A percentile compares a stretch with the other conserved stretches of the same genome.
These are phyloP conservation scores for Lucifuga dentata DNA, from an alignment of 2,113 vertebrate species.

Conservation along the genomic window DNA sequence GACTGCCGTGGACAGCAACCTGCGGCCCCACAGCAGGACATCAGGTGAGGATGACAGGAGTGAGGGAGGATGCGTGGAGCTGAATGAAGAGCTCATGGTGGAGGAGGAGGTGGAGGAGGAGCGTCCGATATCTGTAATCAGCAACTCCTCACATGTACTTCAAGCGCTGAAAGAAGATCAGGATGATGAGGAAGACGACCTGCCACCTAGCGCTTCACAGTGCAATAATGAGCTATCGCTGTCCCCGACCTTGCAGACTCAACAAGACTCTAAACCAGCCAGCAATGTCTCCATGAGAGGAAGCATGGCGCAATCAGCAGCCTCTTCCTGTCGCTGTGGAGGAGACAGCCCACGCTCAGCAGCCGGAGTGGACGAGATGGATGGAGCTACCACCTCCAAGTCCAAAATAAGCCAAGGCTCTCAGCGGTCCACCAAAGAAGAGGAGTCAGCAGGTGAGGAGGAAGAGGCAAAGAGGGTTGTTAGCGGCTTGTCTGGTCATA, in stretches of 20 bases:
- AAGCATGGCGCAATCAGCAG: conserved; percentile 44
- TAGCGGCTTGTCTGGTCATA: conserved; percentile 61
- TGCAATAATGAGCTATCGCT: conserved; percentile 42
- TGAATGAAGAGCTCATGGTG: conserved; percentile 39
- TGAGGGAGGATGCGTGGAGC: too few species aligned
- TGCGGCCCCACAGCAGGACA: conserved; percentile 34
- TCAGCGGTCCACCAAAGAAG: conserved; percentile 30
- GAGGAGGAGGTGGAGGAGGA: conserved; percentile 43
- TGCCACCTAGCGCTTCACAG: conserved; percentile 64
- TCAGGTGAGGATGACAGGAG: conserved; percentile 47
- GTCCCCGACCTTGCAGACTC: conserved; percentile 9
- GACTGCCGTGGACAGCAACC: conserved; percentile 23
- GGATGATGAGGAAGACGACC: conserved; percentile 69
- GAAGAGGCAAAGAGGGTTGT: conserved; percentile 34
- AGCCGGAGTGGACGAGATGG: conserved; percentile 19
- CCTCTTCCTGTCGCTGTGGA: conserved; percentile 52
- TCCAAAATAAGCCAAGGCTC: conserved; percentile 56
- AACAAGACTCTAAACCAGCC: neutral
- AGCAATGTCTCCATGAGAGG: conserved; percentile 1
- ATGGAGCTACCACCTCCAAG: conserved; percentile 31
- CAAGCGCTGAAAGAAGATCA: conserved; percentile 67
- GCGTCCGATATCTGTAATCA: conserved; percentile 57
- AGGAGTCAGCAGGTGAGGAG: conserved; percentile 34
- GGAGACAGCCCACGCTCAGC: conserved; percentile 18
- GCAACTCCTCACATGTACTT: conserved; percentile 72